A percentile compares a stretch with the other conserved stretches of the same genome.
Evolutionary conservation across 2,113 vertebrate species (phyloP).

Genomic region (Vidua chalybeata): DNA sequence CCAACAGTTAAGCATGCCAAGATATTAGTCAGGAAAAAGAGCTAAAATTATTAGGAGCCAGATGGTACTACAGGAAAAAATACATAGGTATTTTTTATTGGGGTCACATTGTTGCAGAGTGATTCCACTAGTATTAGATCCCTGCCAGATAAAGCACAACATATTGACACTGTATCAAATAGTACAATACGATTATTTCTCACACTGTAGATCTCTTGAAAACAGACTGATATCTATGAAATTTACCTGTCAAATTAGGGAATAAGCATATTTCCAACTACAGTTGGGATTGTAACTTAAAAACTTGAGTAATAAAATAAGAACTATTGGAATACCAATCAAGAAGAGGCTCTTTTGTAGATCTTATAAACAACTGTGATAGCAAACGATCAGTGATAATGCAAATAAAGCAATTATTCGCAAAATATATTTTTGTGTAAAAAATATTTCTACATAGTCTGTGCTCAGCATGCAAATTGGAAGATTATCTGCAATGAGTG

Average conservation of each 20-base stretch:
- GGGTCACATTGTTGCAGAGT: not conserved
- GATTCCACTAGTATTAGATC: not conserved
- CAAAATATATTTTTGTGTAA: not conserved
- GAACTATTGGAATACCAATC: not conserved
- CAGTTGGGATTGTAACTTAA: not conserved
- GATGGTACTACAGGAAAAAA: not conserved
- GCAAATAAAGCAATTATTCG: not conserved
- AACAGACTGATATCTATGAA: not conserved
- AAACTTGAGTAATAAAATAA: not conserved
- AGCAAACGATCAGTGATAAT: not conserved
- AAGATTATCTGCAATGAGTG: not conserved
- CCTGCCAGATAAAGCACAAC: not conserved
- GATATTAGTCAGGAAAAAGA: not conserved
- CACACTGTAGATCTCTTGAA: not conserved
- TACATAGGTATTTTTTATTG: not conserved
- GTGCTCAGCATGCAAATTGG: not conserved
- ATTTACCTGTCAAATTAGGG: not conserved
- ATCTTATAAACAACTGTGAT: not conserved
- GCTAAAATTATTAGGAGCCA: not conserved
- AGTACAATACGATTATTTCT: not conserved
- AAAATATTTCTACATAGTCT: not conserved
- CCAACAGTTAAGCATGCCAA: not conserved
- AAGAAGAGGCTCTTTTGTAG: not conserved
- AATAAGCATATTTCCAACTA: not conserved
- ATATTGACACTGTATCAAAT: not conserved